Base-by-base conservation (phyloP, 2,888 invertebrate species). In the Napeogenes inachia region DNA sequence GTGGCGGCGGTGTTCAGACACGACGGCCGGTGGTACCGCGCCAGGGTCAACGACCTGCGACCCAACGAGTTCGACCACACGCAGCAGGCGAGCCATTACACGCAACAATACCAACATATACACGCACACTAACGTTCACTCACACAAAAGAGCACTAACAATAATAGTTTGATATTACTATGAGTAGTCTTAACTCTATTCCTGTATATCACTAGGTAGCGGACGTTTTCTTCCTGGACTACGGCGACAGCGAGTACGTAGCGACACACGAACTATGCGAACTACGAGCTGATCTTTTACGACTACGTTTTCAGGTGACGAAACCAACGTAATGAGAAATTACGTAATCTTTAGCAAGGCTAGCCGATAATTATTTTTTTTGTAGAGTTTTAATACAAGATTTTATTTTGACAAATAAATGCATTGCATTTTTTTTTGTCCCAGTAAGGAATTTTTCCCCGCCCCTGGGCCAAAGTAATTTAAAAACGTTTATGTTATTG, bases 1-100 rank as follows among this genome's bases (percentile, higher is more conserved):
- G 96, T 98, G 13, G 97, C 96, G 21, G 96, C 96, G 0, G 93
- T 94, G 73, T 97, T 95, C 80, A 91, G 93, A n/a, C 93, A 93
- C 76, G 97, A 97, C 82, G 92, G 93, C 10, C 94, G 95, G 79
- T 98, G 97, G 97, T 96, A 94, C 82, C 91, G 95, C 70, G 91
- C 91, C 32, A 92, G 95, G 79, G 93, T 98, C 5, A 88, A 94
- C 60, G 92, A 92, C 65, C 86, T 94, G 12, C 80, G 92, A 38
- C 91, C 92, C 56, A 93, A 94, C 78, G 93, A 93, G 74, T 92
- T 92, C 72, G 92, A 92, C 72, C 84, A 91, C 0, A 89, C 92
- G 30, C 92, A 94, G 67, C 87, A 91, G 75, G 89, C 87, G 62
- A 32, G 53, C 21, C 33, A 35, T 4, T 54, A 38, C 30, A 13